phyloP scores from a whole-genome alignment of 2,113 vertebrate genomes.

The Burhinus bistriatus region DNA sequence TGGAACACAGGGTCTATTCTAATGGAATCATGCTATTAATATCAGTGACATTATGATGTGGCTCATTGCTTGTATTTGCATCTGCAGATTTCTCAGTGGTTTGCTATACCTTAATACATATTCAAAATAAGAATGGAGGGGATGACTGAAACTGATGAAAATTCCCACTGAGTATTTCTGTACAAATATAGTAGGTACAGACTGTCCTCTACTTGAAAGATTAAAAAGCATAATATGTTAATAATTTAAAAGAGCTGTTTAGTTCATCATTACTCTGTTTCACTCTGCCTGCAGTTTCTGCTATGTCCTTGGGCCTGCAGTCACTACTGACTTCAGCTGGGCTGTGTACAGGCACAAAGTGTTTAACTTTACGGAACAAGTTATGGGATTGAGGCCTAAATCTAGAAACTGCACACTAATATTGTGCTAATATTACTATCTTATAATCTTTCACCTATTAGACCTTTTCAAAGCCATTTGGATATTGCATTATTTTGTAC shows the following conservation, averaged over 20 bases:
- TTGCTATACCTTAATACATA: not conserved
- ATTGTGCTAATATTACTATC: not conserved
- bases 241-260: not conserved
- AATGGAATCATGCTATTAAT: not conserved
- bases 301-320: not conserved
- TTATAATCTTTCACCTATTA: not conserved
- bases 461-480: not conserved
- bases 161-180: not conserved
- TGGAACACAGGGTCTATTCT: not conserved
- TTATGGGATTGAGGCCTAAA: not conserved
- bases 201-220: not conserved
- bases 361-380: not conserved
- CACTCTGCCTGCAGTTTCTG: not conserved
- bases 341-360: not conserved
- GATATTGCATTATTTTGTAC: conserved; percentile 53
- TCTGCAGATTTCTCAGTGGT: not conserved
- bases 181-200: not conserved
- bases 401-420: not conserved
- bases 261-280: not conserved
- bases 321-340: not conserved
- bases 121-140: not conserved
- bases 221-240: not conserved
- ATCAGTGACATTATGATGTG: not conserved
- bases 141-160: not conserved
- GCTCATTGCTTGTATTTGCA: not conserved